These are phyloP conservation scores for Tenualosa thibaudeaui DNA, from an alignment of 2,797 vertebrate genomes.

Conservation along the genomic window DNA sequence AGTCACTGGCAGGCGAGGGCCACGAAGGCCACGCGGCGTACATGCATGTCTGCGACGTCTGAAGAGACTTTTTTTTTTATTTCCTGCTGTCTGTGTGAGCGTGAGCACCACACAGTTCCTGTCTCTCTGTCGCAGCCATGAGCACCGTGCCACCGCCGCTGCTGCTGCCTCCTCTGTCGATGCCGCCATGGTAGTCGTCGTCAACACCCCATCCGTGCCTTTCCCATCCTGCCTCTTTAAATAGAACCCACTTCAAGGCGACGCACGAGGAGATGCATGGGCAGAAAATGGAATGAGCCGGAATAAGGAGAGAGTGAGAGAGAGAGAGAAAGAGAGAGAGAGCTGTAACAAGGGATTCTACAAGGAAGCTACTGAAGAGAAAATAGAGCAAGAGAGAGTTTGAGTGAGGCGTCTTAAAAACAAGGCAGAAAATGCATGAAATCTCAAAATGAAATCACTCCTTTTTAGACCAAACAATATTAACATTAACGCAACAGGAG, in stretches of 20 bases:
- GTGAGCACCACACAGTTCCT: slow-evolving; percentile 67
- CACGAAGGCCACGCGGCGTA: slow-evolving; percentile 51
- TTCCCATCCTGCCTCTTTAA: slow-evolving; percentile 66
- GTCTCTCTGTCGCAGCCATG: slow-evolving; percentile 67
- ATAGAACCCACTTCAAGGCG: slow-evolving; percentile 61
- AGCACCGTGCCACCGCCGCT: slow-evolving; percentile 53
- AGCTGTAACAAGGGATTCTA: neutral
- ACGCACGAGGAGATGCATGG: slow-evolving; percentile 21
- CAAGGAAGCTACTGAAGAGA: neutral
- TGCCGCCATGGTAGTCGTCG: slow-evolving; percentile 39
- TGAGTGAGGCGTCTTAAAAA: neutral
- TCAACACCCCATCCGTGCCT: slow-evolving; percentile 60
- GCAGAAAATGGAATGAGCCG: slow-evolving; percentile 49
- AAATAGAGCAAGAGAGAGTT: neutral
- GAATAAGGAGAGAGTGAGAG: slow-evolving; percentile 32
- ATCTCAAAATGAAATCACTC: neutral
- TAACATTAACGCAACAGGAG: neutral
- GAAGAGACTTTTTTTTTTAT: too few relatives aligned
- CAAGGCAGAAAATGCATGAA: neutral
- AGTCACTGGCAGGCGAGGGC: slow-evolving; percentile 39
- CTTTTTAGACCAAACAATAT: neutral
- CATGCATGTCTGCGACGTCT: slow-evolving; percentile 44
- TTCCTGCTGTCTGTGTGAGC: neutral
- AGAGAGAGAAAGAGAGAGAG: neutral
- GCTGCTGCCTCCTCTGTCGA: slow-evolving; percentile 5